phyloP scores from a whole-genome alignment of 1,140 invertebrate genomes.

The Musca vetustissima region DNA sequence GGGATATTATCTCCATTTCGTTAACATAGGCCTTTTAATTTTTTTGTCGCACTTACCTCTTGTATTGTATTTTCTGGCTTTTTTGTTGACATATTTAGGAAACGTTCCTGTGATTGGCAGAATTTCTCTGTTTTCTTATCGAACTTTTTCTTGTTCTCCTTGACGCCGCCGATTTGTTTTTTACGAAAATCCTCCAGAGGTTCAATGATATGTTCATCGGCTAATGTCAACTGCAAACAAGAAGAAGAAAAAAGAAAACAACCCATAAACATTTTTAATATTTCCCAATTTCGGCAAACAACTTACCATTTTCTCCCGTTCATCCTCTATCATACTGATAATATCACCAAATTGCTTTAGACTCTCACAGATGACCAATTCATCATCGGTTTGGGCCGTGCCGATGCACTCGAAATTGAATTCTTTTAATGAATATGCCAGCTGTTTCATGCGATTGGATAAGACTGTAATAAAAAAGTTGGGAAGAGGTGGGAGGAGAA shows the following conservation, averaged over 20 bases:
- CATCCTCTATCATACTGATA: conserved; percentile 91
- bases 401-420: conserved; percentile 97
- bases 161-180: conserved; percentile 90
- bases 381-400: conserved; percentile 93
- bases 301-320: conserved; percentile 89
- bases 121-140: conserved; percentile 97
- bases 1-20: too few relatives aligned
- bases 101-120: conserved; percentile 92
- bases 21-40: too few relatives aligned
- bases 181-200: conserved; percentile 92
- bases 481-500: too few relatives aligned
- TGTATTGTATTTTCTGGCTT: conserved; percentile 87
- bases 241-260: background rate
- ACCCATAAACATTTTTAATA: background rate
- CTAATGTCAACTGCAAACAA: conserved; percentile 89
- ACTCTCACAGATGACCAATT: conserved; percentile 88
- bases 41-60: conserved; percentile 73
- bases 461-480: conserved; percentile 65
- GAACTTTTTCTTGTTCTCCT: conserved; percentile 96
- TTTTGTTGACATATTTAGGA: conserved; percentile 91
- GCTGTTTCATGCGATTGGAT: conserved; percentile 84
- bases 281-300: too few relatives aligned
- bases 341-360: conserved; percentile 88
- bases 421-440: conserved; percentile 85
- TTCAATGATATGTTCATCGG: conserved; percentile 87